Evolutionary conservation across 37 sponge, comb jelly and placozoan genomes (phyloP).

Genomic region (Cliona cf. orientalis): DNA sequence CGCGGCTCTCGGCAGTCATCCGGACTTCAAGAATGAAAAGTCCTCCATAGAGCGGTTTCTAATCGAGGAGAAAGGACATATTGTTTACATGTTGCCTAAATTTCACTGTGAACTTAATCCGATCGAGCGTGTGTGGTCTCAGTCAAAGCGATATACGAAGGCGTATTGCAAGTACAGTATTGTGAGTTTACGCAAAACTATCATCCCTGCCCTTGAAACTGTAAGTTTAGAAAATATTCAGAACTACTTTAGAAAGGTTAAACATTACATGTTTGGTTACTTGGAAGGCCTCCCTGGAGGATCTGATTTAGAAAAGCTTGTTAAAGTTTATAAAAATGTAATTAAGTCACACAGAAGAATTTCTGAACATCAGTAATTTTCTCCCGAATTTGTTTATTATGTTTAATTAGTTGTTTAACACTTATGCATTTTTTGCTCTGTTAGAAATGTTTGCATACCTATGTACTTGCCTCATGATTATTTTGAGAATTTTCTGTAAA

Average conservation of each 20-base stretch:
- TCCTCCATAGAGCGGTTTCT: constrained; percentile 23
- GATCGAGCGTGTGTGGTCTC: constrained; percentile 47
- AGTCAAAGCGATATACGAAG: constrained; percentile 24
- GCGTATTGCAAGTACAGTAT: constrained; percentile 38
- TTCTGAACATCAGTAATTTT: constrained; percentile 30
- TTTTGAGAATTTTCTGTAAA: no score
- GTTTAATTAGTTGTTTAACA: no score
- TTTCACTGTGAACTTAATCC: constrained; percentile 52
- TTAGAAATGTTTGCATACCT: no score
- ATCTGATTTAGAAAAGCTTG: constrained; percentile 27
- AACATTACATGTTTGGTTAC: constrained; percentile 54
- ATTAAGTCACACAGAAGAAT: constrained; percentile 43
- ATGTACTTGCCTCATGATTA: no score
- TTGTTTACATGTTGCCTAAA: constrained; percentile 41
- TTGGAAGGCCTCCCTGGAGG: constrained; percentile 48
- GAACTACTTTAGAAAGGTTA: constrained; percentile 36
- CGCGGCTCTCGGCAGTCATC: constrained; percentile 20
- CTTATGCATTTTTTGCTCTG: no score
- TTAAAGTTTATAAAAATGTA: constrained; percentile 34
- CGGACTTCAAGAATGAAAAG: constrained; percentile 36
- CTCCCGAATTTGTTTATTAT: no score
- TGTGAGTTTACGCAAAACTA: constrained; percentile 21
- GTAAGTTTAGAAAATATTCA: constrained; percentile 28
- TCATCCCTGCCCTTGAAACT: constrained; percentile 41
- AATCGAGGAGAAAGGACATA: constrained; percentile 29